Conservation (phyloP, 2,797 vertebrate genomes). For the Acomys russatus region DNA sequence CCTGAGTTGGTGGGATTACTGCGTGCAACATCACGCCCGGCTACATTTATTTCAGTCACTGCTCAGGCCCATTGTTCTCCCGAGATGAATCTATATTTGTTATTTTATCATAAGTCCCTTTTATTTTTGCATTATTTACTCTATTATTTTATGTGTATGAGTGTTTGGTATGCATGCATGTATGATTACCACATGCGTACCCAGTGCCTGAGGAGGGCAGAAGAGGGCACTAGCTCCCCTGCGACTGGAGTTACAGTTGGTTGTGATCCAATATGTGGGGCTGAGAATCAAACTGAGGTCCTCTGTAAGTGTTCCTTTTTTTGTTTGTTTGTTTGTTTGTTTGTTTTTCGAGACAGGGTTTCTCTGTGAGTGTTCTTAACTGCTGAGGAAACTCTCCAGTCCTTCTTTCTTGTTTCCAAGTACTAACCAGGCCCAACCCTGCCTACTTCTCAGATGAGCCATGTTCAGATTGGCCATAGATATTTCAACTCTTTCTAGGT, state of each 20-base stretch:
- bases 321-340: no score
- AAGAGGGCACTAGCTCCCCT: not conserved
- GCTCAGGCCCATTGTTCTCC: conserved; percentile 18
- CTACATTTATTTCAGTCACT: conserved; percentile 35
- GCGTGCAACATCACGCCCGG: not conserved
- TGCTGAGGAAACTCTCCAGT: not conserved
- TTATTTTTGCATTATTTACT: not conserved
- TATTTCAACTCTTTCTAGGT: not conserved
- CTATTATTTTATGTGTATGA: not conserved
- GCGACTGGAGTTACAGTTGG: not conserved
- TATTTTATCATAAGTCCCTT: conserved; percentile 29
- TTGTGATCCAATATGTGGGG: not conserved
- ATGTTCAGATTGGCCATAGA: not conserved
- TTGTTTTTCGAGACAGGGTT: no score
- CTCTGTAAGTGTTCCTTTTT: not conserved
- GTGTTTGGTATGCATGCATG: not conserved
- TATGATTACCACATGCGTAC: not conserved
- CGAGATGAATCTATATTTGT: not conserved
- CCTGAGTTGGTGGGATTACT: no score
- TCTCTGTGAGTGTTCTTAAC: not conserved
- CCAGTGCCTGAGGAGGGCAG: not conserved
- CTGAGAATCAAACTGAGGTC: not conserved
- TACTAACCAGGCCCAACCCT: not conserved
- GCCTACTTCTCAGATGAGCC: not conserved
- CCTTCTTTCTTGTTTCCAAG: not conserved